Conservation (phyloP, 1,140 invertebrate genomes). For the Dendrolimus kikuchii region DNA sequence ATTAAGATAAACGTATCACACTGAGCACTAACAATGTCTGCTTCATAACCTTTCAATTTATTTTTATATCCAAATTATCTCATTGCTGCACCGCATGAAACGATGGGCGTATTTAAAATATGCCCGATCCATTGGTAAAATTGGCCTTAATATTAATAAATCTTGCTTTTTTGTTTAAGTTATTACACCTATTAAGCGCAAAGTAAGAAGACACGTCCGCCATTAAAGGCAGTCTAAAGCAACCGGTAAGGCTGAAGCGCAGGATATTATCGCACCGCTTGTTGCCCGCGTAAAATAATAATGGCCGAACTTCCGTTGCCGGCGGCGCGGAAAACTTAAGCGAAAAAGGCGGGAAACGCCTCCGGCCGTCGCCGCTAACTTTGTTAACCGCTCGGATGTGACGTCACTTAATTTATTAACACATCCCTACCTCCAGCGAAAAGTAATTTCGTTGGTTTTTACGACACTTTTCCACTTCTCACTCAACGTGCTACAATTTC, state of each 20-base stretch:
- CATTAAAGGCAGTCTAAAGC: constrained; percentile 51
- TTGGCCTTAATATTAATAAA: constrained; percentile 33
- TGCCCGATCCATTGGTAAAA: constrained; percentile 15
- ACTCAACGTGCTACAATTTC: constrained; percentile 31
- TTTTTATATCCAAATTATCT: no score
- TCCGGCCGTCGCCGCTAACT: constrained; percentile 42
- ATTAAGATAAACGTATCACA: no score
- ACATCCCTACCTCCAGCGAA: constrained; percentile 41
- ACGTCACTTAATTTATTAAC: constrained; percentile 71
- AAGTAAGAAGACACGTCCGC: constrained; percentile 65
- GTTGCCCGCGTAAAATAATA: constrained; percentile 74
- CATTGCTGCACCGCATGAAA: no score
- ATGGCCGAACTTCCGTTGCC: constrained; percentile 70
- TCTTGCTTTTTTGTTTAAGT: constrained; percentile 59
- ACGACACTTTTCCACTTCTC: constrained; percentile 48
- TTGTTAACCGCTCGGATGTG: constrained; percentile 55
- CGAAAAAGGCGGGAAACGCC: constrained; percentile 59
- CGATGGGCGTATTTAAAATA: not conserved
- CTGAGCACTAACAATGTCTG: no score
- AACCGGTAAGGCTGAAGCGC: constrained; percentile 39
- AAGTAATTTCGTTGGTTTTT: constrained; percentile 38
- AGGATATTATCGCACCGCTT: constrained; percentile 73
- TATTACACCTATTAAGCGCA: constrained; percentile 67
- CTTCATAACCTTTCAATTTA: no score
- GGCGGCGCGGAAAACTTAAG: constrained; percentile 62